Percentiles rank a stretch among this genome's conserved stretches.
Conservation (phyloP, 53 echinoderm and acorn worm species). For the Hippasteria phrygiana region DNA sequence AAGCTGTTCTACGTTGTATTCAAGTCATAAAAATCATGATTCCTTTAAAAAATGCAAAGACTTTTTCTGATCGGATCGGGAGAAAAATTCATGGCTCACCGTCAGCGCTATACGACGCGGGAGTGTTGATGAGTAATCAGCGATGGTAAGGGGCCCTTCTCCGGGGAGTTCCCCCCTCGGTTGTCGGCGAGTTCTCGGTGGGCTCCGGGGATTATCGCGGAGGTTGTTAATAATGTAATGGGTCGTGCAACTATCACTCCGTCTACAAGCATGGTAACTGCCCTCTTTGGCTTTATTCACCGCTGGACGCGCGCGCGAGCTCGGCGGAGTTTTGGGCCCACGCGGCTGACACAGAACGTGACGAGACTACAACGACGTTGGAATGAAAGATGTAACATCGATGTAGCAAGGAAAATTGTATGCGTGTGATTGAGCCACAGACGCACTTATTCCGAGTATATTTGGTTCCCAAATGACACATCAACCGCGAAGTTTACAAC, state of each 20-base stretch:
- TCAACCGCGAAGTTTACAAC: too few species aligned
- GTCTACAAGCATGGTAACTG: constrained; percentile 24
- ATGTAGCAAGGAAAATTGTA: too few species aligned
- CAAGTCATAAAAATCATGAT: neutral
- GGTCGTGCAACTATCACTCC: constrained; percentile 55
- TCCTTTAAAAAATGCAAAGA: constrained; percentile 14
- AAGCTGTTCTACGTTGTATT: too few species aligned
- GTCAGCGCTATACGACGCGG: neutral
- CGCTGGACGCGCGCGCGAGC: neutral
- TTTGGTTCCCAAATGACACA: too few species aligned
- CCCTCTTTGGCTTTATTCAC: neutral
- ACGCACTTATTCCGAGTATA: too few species aligned
- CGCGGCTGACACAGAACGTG: constrained; percentile 35
- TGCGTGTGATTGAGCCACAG: too few species aligned
- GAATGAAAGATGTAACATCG: neutral
- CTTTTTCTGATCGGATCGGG: neutral
- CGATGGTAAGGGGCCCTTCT: constrained; percentile 33
- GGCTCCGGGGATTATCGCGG: neutral
- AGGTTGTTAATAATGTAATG: constrained; percentile 59
- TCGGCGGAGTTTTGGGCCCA: neutral
- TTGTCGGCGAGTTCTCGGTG: neutral
- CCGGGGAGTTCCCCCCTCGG: constrained; percentile 25
- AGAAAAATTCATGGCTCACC: neutral
- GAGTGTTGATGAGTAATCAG: constrained; percentile 45
- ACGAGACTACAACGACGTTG: constrained; percentile 32